phyloP scores from a whole-genome alignment of 2,888 invertebrate species.

The Meandrusa payeni region DNA sequence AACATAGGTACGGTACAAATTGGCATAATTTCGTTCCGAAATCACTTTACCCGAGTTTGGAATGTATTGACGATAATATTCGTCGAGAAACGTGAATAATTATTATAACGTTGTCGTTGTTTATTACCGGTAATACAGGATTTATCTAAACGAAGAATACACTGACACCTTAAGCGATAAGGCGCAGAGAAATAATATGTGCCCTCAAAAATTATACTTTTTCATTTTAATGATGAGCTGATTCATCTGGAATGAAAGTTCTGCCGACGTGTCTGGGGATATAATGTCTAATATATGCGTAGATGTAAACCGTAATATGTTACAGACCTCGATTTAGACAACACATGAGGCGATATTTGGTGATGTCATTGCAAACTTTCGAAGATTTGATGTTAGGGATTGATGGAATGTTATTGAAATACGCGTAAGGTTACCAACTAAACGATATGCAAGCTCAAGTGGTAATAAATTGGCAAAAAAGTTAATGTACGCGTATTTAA shows the following conservation, averaged over 20 bases:
- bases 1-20: constrained; percentile 4
- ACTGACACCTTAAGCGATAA: constrained; percentile 5
- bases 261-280: not conserved
- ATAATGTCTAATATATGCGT: constrained; percentile 8
- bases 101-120: constrained; percentile 7
- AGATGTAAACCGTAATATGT: too few species aligned
- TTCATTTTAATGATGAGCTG: constrained; percentile 5
- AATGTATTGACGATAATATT: constrained; percentile 14
- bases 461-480: too few species aligned
- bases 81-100: constrained; percentile 18
- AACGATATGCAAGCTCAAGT: too few species aligned
- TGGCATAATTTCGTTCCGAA: constrained; percentile 10
- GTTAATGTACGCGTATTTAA: too few species aligned
- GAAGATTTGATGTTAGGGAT: too few species aligned
- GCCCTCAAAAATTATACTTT: constrained; percentile 4
- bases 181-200: constrained; percentile 4
- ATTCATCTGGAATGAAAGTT: constrained; percentile 10
- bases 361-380: too few species aligned
- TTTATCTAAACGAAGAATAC: constrained; percentile 11
- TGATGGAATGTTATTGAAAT: too few species aligned
- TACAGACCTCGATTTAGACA: too few species aligned
- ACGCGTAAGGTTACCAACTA: too few species aligned
- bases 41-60: constrained; percentile 11
- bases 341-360: too few species aligned
- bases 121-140: constrained; percentile 14